Base-by-base conservation (phyloP, 2,888 invertebrate species). In the Nymphalis urticae region DNA sequence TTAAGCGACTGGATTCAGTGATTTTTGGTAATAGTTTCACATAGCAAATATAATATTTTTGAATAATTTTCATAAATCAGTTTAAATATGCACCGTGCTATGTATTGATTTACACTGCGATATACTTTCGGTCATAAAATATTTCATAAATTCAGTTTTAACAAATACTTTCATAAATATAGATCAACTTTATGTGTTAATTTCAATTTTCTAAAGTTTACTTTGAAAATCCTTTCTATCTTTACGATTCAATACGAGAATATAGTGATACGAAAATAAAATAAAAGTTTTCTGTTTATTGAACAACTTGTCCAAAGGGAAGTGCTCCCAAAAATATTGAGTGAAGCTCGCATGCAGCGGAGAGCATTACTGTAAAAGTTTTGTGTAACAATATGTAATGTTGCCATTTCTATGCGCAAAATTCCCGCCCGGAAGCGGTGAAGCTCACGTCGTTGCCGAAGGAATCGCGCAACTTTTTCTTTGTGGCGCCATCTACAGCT, bases 391-490 rank as follows among this genome's bases (percentile, higher is more conserved):
- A 92, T 90, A 83, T 84, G 78, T 92, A 92, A 92, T 92, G 86
- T 84, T 88, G 90, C 90, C 88, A 91, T 92, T 92, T 90, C 84
- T 92, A 92, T 92, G 92, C 92, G 88, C 75, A 82, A 81, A 84
- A 83, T 82, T 85, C 85, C 84, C 83, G 79, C 73, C 82, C 89
- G 90, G 91, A 90, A 87, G 85, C 79, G 72, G 75, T 81, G 81
- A 75, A 74, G 83, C 82, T 84, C 81, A 78, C 82, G 76, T 78
- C 81, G 77, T 77, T 74, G 79, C 81, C 42, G 79, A 78, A 82
- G 81, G 80, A 81, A 74, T 80, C 77, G 80, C 82, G 82, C 83
- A 87, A 87, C 83, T 88, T 87, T 74, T 73, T 89, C 81, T 85
- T 91, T 92, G 89, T 91, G 87, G 87, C 88, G 89, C 88, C 90